Conservation (phyloP, 30 jellyfish, hydroid and myxozoan species). For the Hydractinia echinata region DNA sequence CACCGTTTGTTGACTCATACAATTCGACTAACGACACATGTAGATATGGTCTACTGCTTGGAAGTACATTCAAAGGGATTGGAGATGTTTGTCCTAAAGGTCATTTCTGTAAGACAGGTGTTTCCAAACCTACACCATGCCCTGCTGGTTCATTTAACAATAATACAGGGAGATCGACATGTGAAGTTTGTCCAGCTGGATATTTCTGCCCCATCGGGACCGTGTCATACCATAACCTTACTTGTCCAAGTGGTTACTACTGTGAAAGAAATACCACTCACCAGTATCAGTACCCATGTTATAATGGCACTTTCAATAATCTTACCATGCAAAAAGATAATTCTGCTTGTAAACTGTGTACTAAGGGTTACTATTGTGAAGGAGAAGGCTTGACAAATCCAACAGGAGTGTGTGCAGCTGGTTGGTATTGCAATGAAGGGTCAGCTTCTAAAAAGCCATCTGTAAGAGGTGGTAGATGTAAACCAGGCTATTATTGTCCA, state of each 20-base stretch:
- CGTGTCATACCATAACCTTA: slow-evolving; percentile 19
- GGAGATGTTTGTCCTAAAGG: slow-evolving; percentile 93
- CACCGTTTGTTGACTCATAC: slow-evolving; percentile 75
- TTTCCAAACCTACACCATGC: slow-evolving; percentile 64
- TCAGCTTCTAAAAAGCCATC: slow-evolving; percentile 61
- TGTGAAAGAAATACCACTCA: slow-evolving; percentile 75
- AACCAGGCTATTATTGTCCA: slow-evolving; percentile 82
- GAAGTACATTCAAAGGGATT: slow-evolving; percentile 85
- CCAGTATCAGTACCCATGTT: slow-evolving; percentile 77
- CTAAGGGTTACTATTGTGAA: slow-evolving; percentile 77
- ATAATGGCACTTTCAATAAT: slow-evolving; percentile 81
- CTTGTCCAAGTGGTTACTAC: slow-evolving; percentile 82
- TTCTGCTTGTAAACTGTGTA: slow-evolving; percentile 71
- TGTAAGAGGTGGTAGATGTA: slow-evolving; percentile 89
- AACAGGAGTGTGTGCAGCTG: slow-evolving; percentile 82
- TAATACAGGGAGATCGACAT: slow-evolving; percentile 63
- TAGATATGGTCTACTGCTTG: slow-evolving; percentile 77
- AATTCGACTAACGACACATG: slow-evolving; percentile 86
- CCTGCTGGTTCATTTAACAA: slow-evolving; percentile 75
- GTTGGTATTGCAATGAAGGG: slow-evolving; percentile 97
- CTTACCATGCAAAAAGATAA: slow-evolving; percentile 57
- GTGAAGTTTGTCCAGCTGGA: slow-evolving; percentile 96
- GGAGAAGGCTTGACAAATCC: slow-evolving; percentile 78
- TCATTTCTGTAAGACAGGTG: slow-evolving; percentile 74
- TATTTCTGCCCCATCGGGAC: slow-evolving; percentile 79